Evolutionary conservation across 1,140 invertebrate species (phyloP).

Genomic region (Polyergus mexicanus): DNA sequence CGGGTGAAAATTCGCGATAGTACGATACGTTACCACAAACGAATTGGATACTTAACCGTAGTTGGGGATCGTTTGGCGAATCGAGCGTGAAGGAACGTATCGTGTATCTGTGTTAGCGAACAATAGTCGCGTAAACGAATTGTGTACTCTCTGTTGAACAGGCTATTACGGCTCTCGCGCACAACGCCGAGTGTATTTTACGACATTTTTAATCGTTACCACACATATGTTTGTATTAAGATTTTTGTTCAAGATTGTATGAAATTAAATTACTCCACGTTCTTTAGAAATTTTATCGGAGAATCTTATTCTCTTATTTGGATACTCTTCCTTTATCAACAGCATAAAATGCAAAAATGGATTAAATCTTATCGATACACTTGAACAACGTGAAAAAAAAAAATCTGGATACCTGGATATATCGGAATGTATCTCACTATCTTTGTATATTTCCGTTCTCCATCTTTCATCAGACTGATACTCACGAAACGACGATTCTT

Average conservation of each 20-base stretch:
- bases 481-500: neutral
- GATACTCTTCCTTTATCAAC: neutral
- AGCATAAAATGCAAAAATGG: neutral
- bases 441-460: constrained; percentile 17
- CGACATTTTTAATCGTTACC: constrained; percentile 36
- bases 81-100: constrained; percentile 34
- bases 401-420: constrained; percentile 7
- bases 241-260: neutral
- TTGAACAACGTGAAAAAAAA: neutral
- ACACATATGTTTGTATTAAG: neutral
- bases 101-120: neutral
- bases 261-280: neutral
- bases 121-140: constrained; percentile 32
- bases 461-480: neutral
- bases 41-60: constrained; percentile 42
- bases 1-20: constrained; percentile 20
- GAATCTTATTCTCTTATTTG: neutral
- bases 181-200: constrained; percentile 1
- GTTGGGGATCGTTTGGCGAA: constrained; percentile 23
- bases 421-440: neutral
- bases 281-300: neutral
- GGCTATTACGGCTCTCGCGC: neutral
- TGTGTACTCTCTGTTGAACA: constrained; percentile 29
- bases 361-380: constrained; percentile 7
- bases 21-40: constrained; percentile 28